Evolutionary conservation across 2,113 vertebrate species (phyloP).

Genomic region (Sisor rabdophorus): DNA sequence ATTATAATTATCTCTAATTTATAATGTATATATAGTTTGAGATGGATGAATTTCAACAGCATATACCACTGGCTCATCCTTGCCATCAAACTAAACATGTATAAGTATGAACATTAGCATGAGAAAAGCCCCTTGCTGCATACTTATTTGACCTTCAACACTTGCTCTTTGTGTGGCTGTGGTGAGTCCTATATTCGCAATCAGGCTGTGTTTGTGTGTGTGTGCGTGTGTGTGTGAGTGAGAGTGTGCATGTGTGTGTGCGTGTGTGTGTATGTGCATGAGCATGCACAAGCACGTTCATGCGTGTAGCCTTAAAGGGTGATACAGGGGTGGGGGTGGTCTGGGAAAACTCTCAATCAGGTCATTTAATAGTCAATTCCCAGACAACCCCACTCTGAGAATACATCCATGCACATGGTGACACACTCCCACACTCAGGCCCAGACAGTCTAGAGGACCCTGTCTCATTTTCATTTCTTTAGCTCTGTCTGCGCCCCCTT

Average conservation of each 20-base stretch:
- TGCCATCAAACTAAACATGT: constrained; percentile 26
- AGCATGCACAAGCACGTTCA: not conserved
- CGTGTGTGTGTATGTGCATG: not conserved
- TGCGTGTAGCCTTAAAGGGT: constrained; percentile 30
- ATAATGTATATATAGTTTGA: too few relatives aligned
- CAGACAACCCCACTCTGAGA: constrained; percentile 46
- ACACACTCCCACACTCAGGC: constrained; percentile 69
- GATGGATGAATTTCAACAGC: not conserved
- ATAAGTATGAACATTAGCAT: constrained; percentile 73
- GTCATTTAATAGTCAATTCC: constrained; percentile 67
- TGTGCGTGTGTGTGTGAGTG: constrained; percentile 5
- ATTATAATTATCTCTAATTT: not conserved
- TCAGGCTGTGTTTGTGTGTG: not conserved
- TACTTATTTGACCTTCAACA: constrained; percentile 83
- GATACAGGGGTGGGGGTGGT: not conserved
- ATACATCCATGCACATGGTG: constrained; percentile 48
- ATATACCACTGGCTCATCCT: not conserved
- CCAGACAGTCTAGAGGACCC: constrained; percentile 70
- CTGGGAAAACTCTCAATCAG: constrained; percentile 56
- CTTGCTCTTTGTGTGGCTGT: constrained; percentile 67
- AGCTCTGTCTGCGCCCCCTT: constrained; percentile 61
- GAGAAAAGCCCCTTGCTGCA: constrained; percentile 77
- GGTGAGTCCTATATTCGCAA: constrained; percentile 34
- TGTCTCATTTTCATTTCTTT: constrained; percentile 64
- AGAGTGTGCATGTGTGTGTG: constrained; percentile 4